Percentiles rank a stretch among this genome's conserved stretches.
Conservation (phyloP, 2,888 invertebrate species). For the Diadegma fenestrale region DNA sequence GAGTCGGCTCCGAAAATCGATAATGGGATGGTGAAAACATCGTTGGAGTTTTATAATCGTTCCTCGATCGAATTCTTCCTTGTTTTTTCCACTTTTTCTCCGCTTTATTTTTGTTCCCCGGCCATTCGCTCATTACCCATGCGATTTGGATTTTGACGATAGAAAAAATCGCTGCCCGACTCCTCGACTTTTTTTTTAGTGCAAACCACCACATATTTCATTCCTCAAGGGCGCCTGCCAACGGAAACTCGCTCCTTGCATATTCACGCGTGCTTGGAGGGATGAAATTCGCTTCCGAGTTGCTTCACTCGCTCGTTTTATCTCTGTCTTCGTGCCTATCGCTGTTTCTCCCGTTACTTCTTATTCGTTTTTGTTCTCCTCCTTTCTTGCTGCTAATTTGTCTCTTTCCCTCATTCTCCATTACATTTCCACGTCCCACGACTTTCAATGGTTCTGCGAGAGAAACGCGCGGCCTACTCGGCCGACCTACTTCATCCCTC, state of each 20-base stretch:
- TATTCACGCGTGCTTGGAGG: conserved; percentile 41
- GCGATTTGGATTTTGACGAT: conserved; percentile 1
- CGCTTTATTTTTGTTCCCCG: background rate
- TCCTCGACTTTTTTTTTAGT: conserved; percentile 19
- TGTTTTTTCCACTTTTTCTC: background rate
- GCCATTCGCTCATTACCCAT: conserved; percentile 9
- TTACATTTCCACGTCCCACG: background rate
- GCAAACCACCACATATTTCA: background rate
- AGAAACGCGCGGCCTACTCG: conserved; percentile 1
- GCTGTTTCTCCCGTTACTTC: background rate
- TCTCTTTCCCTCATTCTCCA: background rate
- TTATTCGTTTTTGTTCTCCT: background rate
- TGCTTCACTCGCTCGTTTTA: background rate
- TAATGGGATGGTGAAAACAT: background rate
- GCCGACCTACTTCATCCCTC: conserved; percentile 37
- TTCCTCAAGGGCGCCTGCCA: conserved; percentile 5
- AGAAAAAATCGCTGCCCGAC: background rate
- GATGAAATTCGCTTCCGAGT: conserved; percentile 40
- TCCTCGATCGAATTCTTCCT: background rate
- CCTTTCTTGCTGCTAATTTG: background rate
- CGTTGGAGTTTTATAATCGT: conserved; percentile 9
- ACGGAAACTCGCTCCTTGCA: conserved; percentile 25
- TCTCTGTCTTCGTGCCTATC: background rate
- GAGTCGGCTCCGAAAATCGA: background rate
- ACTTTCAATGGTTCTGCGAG: background rate